Evolutionary conservation across 2,888 invertebrate genomes (phyloP), one percentile per base, ranked within the genome.

Genomic region (Ypsolopha scabrella): DNA sequence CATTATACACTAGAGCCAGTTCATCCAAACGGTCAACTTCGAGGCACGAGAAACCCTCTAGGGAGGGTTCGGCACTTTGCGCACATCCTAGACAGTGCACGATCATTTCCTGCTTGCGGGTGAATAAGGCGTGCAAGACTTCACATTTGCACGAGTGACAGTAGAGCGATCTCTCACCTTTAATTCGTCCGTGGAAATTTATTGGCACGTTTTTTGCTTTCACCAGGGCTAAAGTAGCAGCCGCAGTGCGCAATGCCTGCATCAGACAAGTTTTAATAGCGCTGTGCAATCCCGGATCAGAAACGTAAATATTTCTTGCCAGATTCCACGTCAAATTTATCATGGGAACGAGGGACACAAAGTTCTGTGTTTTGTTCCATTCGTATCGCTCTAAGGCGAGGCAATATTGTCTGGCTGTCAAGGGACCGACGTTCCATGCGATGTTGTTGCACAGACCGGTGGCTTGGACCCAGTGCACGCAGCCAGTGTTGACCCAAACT

Each of bases 391-490:
- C 97, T 54, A 98, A 91, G 51, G 97, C 98, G 58, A 98, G 89
- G 62, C 94, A 90, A 85, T 97, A 97, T 83, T 98, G 98, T 41
- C 95, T 90, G 52, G 94, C 94, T 10, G 97, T 98, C 55, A 99
- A 87, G 53, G 99, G 99, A 6, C 99, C 99, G 45, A 99, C 99
- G 85, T 99, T 99, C 99, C 99, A 99, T 0, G 99, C 99, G 66
- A 99, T 98, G 86, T 99, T 99, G 87, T 99, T 99, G 87, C 99
- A 99, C 98, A 98, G 98, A 50, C 98, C 98, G 55, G 94, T 93
- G 45, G 96, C 96, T 82, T 97, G 96, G 54, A 97, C 96, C 97
- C 97, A 97, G 86, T 97, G 96, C 55, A 97, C 96, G 85, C 96
- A 96, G 63, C 92, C 90, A 51, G 98, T 94, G 83, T 98, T 98